These are phyloP conservation scores for Nylanderia fulva DNA, from an alignment of 1,140 invertebrate species.

Conservation along the genomic window DNA sequence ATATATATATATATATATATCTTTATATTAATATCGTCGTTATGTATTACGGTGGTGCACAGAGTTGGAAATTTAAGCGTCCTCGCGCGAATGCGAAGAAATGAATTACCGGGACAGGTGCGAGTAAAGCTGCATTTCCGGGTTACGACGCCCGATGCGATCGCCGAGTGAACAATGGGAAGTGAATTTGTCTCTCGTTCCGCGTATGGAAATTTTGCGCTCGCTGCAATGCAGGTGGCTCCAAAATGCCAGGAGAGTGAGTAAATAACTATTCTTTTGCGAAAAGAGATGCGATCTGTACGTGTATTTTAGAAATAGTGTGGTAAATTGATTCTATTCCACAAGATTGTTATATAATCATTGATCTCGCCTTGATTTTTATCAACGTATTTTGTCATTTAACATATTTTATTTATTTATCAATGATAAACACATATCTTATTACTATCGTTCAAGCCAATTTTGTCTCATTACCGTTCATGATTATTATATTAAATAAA, in stretches of 20 bases:
- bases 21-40: conserved; percentile 10
- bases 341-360: conserved; percentile 30
- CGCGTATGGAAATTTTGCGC: conserved; percentile 49
- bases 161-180: conserved; percentile 52
- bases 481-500: conserved; percentile 29
- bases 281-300: background rate
- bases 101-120: conserved; percentile 56
- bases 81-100: conserved; percentile 40
- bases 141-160: conserved; percentile 54
- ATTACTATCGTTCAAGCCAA: conserved; percentile 1
- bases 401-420: too few relatives aligned
- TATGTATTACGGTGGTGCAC: background rate
- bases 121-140: conserved; percentile 54
- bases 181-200: conserved; percentile 57
- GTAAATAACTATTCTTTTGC: conserved; percentile 45
- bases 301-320: background rate
- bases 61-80: conserved; percentile 46
- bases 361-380: background rate
- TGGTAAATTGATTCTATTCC: conserved; percentile 6
- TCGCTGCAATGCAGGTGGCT: background rate
- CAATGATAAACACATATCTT: conserved; percentile 4
- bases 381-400: conserved; percentile 16
- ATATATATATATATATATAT: background rate
- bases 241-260: conserved; percentile 14
- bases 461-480: background rate